Base-by-base conservation (phyloP, 2,888 invertebrate species). In the Mylabris sibirica region DNA sequence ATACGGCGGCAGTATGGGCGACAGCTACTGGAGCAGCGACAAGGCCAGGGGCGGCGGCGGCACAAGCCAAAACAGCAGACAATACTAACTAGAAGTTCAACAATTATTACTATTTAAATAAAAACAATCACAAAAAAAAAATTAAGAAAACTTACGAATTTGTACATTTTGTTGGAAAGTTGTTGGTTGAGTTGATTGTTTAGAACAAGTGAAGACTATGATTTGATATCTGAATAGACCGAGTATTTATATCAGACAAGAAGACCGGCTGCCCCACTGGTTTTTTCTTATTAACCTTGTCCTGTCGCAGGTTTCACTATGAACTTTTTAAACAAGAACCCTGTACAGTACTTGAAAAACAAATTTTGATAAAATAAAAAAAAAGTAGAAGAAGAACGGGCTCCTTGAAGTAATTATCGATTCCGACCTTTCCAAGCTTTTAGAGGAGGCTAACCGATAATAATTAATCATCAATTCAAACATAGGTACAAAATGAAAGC, bases 1-100 rank as follows among this genome's bases (percentile, higher is more conserved):
- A 38, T 6, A 24, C 61, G 6, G 67, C 65, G 2, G 67, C 26
- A 53, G 65, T 71, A 65, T 73, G 69, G 64, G 75, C 66, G 20
- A 71, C 68, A 49, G 72, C 72, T 20, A 70, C 72, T 24, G 74
- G 73, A 17, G 74, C 60, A 49, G 72, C 71, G 9, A 77, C 44
- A 2, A 75, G 60, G n/a, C 77, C 77, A 26, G 77, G 75, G 80
- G 59, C 81, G 83, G 76, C 75, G 69, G 72, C 74, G 59, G 75
- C 78, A 72, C 65, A 77, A 66, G 72, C 76, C 65, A 77, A 64
- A 69, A 76, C 64, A 68, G 72, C 73, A 59, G 71, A 70, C 63
- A 78, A 68, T 59, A 72, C 66, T 34, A 78, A 64, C 75, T 78
- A 66, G 24, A 75, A 74, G 8, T 44, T 20, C 6, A 20, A 2